Evolutionary conservation across 1,140 invertebrate species (phyloP), one percentile per base, ranked within the genome.

Genomic region (Trichonephila clavata): DNA sequence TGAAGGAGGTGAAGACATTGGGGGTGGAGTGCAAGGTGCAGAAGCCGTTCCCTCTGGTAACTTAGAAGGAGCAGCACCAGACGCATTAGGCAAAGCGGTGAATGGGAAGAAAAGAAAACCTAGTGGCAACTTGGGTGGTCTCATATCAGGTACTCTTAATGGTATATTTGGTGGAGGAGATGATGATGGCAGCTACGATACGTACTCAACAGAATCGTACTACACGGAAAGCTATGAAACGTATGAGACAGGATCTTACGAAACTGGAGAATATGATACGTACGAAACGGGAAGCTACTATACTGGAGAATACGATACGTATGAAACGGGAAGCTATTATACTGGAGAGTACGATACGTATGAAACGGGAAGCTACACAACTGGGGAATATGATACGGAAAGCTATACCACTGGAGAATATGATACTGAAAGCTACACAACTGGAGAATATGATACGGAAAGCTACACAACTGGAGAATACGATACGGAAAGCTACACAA

Each of bases 391-490:
- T 57, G 86, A 32, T 4, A 89, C 86, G 2, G 65, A 27, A 24
- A 27, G 27, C 2, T 89, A 68, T 20, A 27, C 3, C 71, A 89
- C 86, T 50, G 86, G 86, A 0, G 86, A 89, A 68, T 71, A 77
- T 60, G n/a, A 24, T 0, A 89, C 87, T 3, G 87, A 65, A 68
- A 59, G 61, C 63, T 50, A 50, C 21, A 18, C 8, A 1, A 57
- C 20, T 16, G 60, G n/a, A 32, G 21, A 27, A 18, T 71, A 71
- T 57, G 86, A 68, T 2, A 89, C 87, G 0, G 87, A 65, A 68
- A 59, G 61, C 63, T 50, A 50, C 21, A 18, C 8, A 1, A 57
- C 20, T 16, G 60, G n/a, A 32, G 21, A 27, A 18, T 71, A 71
- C 24, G 86, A 68, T 2, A 89, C 63, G 21, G 86, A 32, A 8